These are phyloP conservation scores for Cerastoderma edule DNA, from an alignment of 2,888 invertebrate genomes.

Conservation along the genomic window DNA sequence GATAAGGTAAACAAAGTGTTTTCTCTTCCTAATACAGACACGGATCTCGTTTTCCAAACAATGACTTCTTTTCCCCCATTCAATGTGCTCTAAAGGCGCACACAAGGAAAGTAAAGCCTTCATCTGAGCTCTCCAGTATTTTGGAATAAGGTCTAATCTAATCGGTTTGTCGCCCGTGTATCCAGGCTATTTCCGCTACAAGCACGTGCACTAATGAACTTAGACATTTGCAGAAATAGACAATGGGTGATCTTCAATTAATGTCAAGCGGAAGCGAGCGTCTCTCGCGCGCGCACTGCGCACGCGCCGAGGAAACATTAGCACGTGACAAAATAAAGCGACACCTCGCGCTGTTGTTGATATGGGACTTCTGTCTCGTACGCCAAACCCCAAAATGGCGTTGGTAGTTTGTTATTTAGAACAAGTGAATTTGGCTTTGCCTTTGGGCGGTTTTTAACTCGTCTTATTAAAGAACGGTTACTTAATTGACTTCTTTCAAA, in stretches of 20 bases:
- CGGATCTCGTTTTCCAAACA: too few relatives aligned
- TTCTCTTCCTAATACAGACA: too few relatives aligned
- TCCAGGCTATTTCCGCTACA: conserved; percentile 42
- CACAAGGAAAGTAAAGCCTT: too few relatives aligned
- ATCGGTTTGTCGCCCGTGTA: conserved; percentile 35
- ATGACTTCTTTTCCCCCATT: too few relatives aligned
- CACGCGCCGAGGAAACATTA: conserved; percentile 56
- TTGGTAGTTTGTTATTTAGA: too few relatives aligned
- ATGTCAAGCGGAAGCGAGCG: conserved; percentile 50
- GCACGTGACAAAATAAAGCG: conserved; percentile 54
- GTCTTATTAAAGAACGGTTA: too few relatives aligned
- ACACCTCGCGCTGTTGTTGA: conserved; percentile 58
- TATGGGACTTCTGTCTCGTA: conserved; percentile 50
- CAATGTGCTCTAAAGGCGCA: too few relatives aligned
- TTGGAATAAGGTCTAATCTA: conserved; percentile 12
- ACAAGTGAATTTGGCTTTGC: too few relatives aligned
- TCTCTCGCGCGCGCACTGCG: conserved; percentile 48
- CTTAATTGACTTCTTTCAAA: too few relatives aligned
- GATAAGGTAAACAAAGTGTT: too few relatives aligned
- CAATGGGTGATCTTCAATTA: conserved; percentile 47
- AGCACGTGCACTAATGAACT: conserved; percentile 50
- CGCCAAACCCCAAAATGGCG: conserved; percentile 16
- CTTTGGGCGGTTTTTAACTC: too few relatives aligned
- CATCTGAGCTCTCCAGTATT: background rate
- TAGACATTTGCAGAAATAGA: conserved; percentile 31